Conservation (phyloP, 2,888 invertebrate species). For the Mellilla xanthometata region DNA sequence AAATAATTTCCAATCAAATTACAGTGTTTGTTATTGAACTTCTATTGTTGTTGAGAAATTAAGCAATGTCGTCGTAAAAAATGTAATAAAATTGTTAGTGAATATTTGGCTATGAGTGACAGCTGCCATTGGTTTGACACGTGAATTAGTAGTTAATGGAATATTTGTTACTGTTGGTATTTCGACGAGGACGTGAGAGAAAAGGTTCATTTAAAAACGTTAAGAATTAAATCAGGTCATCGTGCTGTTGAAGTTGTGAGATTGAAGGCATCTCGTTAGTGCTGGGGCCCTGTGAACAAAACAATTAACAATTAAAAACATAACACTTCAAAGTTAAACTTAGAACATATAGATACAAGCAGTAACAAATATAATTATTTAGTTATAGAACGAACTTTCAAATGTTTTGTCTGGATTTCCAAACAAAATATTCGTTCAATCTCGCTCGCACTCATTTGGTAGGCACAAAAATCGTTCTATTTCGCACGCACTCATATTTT, state of each 20-base stretch:
- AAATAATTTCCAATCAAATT: slow-evolving; percentile 7
- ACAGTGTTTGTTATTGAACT: slow-evolving; percentile 6
- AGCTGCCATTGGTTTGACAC: slow-evolving; percentile 41
- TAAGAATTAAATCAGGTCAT: slow-evolving; percentile 61
- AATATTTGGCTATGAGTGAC: slow-evolving; percentile 47
- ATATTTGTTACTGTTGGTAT: slow-evolving; percentile 44
- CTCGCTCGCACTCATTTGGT: no score
- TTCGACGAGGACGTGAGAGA: slow-evolving; percentile 52
- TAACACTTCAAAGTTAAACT: no score
- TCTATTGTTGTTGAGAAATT: slow-evolving; percentile 5
- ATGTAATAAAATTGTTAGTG: slow-evolving; percentile 35
- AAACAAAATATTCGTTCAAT: no score
- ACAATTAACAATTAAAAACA: not conserved
- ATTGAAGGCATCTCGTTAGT: slow-evolving; percentile 72
- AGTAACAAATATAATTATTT: no score
- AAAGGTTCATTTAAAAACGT: slow-evolving; percentile 48
- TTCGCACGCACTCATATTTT: no score
- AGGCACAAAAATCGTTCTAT: no score
- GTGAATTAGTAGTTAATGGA: slow-evolving; percentile 27
- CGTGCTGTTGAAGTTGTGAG: slow-evolving; percentile 66
- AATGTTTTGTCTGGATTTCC: no score
- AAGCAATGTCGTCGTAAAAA: slow-evolving; percentile 24
- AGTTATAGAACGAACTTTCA: no score
- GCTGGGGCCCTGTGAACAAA: slow-evolving; percentile 73
- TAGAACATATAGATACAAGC: no score